Conservation (phyloP, 2,113 vertebrate species). For the Neogobius melanostomus region DNA sequence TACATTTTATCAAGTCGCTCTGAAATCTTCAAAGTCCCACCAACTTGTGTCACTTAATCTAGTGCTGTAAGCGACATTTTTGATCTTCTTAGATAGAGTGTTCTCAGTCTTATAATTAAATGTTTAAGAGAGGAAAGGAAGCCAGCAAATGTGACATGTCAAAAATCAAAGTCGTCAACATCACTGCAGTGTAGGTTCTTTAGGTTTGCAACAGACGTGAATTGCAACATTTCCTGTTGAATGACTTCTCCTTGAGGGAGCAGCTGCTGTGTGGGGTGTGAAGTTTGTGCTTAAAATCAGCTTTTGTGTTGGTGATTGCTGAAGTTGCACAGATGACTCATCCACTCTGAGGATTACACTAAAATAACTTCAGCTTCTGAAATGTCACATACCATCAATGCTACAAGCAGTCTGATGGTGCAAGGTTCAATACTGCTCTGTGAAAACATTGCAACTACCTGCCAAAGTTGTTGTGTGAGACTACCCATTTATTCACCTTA, state of each 20-base stretch:
- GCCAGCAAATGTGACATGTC: neutral
- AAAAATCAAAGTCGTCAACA: neutral
- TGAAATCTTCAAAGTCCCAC: neutral
- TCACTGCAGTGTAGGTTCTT: neutral
- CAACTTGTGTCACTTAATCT: slow-evolving; percentile 7
- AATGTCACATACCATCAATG: neutral
- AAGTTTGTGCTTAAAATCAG: neutral
- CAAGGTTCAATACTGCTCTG: neutral
- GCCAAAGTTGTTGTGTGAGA: no score
- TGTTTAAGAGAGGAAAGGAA: neutral
- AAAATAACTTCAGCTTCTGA: neutral
- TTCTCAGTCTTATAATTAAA: neutral
- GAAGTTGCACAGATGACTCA: neutral
- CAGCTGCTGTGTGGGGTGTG: neutral
- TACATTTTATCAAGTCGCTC: neutral
- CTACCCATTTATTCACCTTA: no score
- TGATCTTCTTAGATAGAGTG: neutral
- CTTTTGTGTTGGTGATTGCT: neutral
- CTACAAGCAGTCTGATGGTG: neutral
- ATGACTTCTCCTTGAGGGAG: neutral
- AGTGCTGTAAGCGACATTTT: neutral
- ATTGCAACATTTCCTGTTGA: neutral
- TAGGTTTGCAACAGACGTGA: neutral
- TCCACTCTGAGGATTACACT: neutral
- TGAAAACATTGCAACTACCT: neutral